phyloP scores from a whole-genome alignment of 2,113 vertebrate genomes.

The Lipotes vexillifer region DNA sequence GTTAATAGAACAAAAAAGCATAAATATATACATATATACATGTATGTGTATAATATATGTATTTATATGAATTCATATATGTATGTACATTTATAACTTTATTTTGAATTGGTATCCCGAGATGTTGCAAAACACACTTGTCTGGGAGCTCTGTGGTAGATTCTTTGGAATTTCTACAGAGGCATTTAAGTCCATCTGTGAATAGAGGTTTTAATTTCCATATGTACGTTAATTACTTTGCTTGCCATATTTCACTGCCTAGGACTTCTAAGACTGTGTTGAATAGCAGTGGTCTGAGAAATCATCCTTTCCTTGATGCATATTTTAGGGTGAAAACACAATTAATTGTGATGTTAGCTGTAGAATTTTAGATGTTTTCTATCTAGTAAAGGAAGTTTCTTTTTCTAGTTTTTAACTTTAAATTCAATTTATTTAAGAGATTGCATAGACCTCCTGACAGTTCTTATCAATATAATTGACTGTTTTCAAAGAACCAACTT shows the following conservation, averaged over 20 bases:
- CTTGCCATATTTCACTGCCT: not conserved
- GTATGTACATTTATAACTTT: not conserved
- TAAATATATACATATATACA: not conserved
- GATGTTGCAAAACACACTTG: not conserved
- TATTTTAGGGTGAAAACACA: not conserved
- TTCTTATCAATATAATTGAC: not conserved
- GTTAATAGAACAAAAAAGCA: not conserved
- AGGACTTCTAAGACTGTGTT: not conserved
- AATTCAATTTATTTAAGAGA: not conserved
- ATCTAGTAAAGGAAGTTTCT: not conserved
- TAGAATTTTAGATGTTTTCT: not conserved
- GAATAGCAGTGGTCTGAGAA: not conserved
- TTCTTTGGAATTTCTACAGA: not conserved
- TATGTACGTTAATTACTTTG: not conserved
- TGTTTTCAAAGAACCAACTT: not conserved
- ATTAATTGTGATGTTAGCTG: not conserved
- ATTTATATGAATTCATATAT: not conserved
- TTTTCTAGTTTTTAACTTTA: not conserved
- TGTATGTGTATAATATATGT: not conserved
- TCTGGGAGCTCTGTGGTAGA: not conserved
- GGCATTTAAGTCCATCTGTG: not conserved
- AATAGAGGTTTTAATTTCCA: not conserved
- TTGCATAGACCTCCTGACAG: not conserved
- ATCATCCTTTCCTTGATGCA: not conserved
- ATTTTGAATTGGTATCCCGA: not conserved